Base-by-base conservation (phyloP, 2,888 invertebrate species). In the Xestia c-nigrum region DNA sequence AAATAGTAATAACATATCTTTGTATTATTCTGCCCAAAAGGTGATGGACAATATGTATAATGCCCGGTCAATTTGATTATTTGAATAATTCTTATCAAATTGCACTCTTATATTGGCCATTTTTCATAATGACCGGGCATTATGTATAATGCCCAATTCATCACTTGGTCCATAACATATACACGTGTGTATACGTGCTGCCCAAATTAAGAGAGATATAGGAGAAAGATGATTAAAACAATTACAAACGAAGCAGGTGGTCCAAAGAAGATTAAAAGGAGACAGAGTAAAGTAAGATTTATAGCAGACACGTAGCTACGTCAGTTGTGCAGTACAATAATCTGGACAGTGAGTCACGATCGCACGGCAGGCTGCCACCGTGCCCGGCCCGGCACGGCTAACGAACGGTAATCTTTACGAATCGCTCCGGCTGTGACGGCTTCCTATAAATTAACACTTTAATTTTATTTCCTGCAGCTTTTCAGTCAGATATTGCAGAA, bases 341-440 rank as follows among this genome's bases (percentile, higher is more conserved):
- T 74, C 75, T 76, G 59, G 86, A 84, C 81, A 86, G 77, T 79
- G 88, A 80, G 81, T 77, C 78, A 88, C 84, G 75, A 65, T 61
- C 61, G 21, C 47, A 47, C 68, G 75, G 74, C 61, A 69, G 21
- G 19, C 55, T 43, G 64, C 59, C 38, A 43, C 64, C 40, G 14
- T 64, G 64, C 43, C 4, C 64, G n/a, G 43, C 64, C 43, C 40
- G 43, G 43, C n/a, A 47, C 79, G 24, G 50, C 84, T 86, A 84
- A 84, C 86, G 84, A 84, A 80, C 84, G 64, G 73, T 84, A 86
- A 84, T 86, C 84, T 74, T 86, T 73, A 86, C 86, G 71, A 86
- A 84, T 84, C 61, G 86, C 47, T 66, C 68, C 38, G n/a, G 57
- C 43, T 76, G 55, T 57, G 63, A 63, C 55, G 24, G 70, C 63